These are phyloP conservation scores for Choloepus didactylus DNA, from an alignment of 2,797 vertebrate genomes.

Conservation along the genomic window DNA sequence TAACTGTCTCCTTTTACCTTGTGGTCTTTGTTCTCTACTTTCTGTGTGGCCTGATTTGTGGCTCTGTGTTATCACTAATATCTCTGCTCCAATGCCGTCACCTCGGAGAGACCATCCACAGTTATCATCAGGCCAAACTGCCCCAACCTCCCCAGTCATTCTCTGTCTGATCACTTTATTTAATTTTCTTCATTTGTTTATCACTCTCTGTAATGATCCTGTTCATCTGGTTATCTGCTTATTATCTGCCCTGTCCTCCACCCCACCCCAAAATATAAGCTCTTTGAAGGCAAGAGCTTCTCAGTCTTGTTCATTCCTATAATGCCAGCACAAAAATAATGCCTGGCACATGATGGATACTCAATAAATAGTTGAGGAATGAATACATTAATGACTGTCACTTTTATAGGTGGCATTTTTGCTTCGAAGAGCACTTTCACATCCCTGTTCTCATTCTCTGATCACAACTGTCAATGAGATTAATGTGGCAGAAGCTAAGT, in stretches of 20 bases:
- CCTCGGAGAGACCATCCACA: background rate
- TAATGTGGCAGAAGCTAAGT: background rate
- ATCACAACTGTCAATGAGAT: background rate
- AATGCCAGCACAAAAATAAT: background rate
- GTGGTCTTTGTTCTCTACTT: background rate
- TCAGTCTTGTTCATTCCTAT: background rate
- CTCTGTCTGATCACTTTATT: background rate
- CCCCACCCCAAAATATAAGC: background rate
- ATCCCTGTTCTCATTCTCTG: background rate
- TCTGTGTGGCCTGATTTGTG: background rate
- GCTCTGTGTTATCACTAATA: background rate
- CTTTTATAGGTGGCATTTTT: background rate
- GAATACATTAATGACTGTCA: background rate
- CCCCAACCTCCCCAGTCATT: background rate
- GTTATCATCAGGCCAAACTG: background rate
- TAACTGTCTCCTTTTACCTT: too few species aligned
- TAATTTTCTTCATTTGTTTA: background rate
- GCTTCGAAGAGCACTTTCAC: background rate
- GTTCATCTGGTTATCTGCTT: background rate
- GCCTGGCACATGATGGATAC: background rate
- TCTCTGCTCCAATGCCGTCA: background rate
- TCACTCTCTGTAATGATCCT: background rate
- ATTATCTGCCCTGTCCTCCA: background rate
- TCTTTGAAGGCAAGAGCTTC: background rate
- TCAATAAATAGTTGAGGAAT: background rate